Evolutionary conservation across 2,113 vertebrate genomes (phyloP).

Genomic region (Caranx melampygus): DNA sequence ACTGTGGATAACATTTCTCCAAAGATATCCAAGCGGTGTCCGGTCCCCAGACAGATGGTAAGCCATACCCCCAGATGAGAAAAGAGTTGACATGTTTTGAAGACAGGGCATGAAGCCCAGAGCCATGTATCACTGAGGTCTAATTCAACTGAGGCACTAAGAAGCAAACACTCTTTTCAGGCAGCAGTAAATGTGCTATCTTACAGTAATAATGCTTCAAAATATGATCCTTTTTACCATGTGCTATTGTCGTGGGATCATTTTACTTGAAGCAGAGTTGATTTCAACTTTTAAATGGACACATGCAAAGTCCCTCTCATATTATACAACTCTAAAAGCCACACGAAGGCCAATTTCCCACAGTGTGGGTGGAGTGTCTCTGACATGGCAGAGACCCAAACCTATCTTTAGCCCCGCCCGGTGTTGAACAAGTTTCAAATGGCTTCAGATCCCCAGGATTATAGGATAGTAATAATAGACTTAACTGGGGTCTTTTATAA

Average conservation of each 20-base stretch:
- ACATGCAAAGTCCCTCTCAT: slow-evolving; percentile 1
- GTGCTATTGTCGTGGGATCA: background rate
- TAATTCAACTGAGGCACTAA: background rate
- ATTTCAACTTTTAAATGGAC: slow-evolving; percentile 16
- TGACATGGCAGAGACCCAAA: slow-evolving; percentile 32
- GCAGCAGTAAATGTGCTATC: background rate
- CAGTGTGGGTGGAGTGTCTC: slow-evolving; percentile 38
- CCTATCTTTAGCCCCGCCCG: slow-evolving; percentile 69
- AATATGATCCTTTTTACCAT: background rate
- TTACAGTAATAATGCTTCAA: background rate
- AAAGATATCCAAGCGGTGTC: slow-evolving; percentile 77
- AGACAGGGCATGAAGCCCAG: background rate
- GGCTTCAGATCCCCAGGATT: slow-evolving; percentile 59
- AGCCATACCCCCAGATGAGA: slow-evolving; percentile 21
- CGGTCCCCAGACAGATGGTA: slow-evolving; percentile 77
- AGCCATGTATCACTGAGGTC: background rate
- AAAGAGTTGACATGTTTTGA: background rate
- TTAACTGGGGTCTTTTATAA: slow-evolving; percentile 51
- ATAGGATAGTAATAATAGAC: slow-evolving; percentile 77
- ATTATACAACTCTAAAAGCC: slow-evolving; percentile 18
- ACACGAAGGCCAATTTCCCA: slow-evolving; percentile 25
- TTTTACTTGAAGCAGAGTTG: background rate
- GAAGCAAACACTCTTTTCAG: background rate
- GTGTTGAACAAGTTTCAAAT: slow-evolving; percentile 62
- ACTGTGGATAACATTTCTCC: slow-evolving; percentile 70